Evolutionary conservation across 2,888 invertebrate species (phyloP).

Genomic region (Meiosimyza platycephala): DNA sequence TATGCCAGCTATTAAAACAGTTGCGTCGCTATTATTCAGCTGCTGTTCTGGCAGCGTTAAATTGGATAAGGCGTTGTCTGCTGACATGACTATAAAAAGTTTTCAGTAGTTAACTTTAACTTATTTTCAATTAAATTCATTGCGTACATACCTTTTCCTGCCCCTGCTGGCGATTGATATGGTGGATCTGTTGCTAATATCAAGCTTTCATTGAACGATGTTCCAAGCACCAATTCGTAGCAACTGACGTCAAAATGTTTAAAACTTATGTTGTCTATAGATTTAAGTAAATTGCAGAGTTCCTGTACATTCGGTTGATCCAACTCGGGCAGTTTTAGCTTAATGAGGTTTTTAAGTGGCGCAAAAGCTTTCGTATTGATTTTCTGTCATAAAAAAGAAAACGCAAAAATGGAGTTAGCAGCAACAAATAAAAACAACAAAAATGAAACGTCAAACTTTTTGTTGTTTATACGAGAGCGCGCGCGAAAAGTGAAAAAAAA

Average conservation of each 20-base stretch:
- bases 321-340: slow-evolving; percentile 63
- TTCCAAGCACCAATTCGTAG: slow-evolving; percentile 62
- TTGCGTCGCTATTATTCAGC: slow-evolving; percentile 4
- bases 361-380: slow-evolving; percentile 66
- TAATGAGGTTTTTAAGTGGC: slow-evolving; percentile 61
- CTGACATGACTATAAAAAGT: slow-evolving; percentile 18
- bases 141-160: not conserved
- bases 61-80: slow-evolving; percentile 8
- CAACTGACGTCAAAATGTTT: slow-evolving; percentile 65
- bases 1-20: slow-evolving; percentile 44
- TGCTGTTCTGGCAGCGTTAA: not conserved
- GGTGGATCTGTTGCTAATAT: slow-evolving; percentile 59
- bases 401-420: slow-evolving; percentile 30
- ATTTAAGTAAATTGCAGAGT: slow-evolving; percentile 61
- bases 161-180: slow-evolving; percentile 39
- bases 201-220: slow-evolving; percentile 64
- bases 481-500: too few relatives aligned
- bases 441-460: slow-evolving; percentile 11
- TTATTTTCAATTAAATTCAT: not conserved
- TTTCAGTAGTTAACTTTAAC: not conserved
- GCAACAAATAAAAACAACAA: slow-evolving; percentile 16
- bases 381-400: slow-evolving; percentile 55
- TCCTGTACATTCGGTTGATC: slow-evolving; percentile 57
- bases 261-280: slow-evolving; percentile 65
- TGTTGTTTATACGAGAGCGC: not conserved